These are phyloP conservation scores for Pygoscelis adeliae DNA, from an alignment of 2,113 vertebrate genomes.

Conservation along the genomic window DNA sequence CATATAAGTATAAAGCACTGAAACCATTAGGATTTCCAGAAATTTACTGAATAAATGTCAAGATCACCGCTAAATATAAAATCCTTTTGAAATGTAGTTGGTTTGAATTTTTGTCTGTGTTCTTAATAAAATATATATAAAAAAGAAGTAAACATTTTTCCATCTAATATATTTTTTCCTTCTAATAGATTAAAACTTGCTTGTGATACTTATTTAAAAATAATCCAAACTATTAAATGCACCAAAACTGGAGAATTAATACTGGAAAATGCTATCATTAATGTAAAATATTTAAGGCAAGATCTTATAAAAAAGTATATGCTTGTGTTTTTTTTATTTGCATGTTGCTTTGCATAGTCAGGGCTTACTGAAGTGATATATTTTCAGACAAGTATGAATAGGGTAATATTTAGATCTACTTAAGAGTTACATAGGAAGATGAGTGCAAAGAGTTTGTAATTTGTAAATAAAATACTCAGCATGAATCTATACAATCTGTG, in stretches of 20 bases:
- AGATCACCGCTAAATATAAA: background rate
- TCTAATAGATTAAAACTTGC: background rate
- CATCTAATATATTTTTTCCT: background rate
- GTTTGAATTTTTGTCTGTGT: background rate
- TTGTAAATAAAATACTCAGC: background rate
- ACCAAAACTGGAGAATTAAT: background rate
- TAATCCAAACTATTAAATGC: background rate
- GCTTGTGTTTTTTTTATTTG: background rate
- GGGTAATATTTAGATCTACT: background rate
- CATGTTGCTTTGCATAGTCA: background rate
- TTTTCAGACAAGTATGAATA: background rate
- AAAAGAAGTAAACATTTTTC: background rate
- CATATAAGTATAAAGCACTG: background rate
- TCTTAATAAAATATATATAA: background rate
- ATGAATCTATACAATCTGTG: background rate
- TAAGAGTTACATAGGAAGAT: background rate
- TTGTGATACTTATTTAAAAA: background rate
- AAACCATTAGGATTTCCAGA: background rate
- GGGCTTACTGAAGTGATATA: background rate
- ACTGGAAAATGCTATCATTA: background rate
- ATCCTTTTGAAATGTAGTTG: background rate
- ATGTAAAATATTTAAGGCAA: background rate
- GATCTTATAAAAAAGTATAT: background rate
- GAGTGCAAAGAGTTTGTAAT: background rate
- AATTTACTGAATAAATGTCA: background rate